Evolutionary conservation across 2,113 vertebrate genomes (phyloP), one percentile per base, ranked within the genome.

Genomic region (Thunnus maccoyii): DNA sequence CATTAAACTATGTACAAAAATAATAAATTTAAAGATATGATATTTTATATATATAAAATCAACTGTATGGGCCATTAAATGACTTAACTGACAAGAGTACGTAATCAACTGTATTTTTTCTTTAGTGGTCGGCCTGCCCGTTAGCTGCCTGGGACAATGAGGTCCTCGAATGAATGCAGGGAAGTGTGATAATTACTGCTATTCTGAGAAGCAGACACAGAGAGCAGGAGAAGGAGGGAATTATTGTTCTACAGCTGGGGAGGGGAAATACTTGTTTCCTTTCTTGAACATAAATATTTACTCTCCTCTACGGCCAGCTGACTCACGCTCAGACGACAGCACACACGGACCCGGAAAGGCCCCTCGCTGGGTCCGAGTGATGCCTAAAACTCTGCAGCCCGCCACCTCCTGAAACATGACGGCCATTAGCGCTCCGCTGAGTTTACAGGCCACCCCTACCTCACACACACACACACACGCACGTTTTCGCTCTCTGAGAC

Each of bases 101-200:
- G 50, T 83, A 64, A 54, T 25, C 63, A 47, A 56, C 46, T 60
- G 36, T 17, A 54, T 64, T 61, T 69, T 70, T 55, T 76, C 8
- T 55, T 60, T 25, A 58, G 22, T 0, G 13, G 58, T n/a, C 22
- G 55, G 65, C 69, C 72, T 75, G 67, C 58, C 41, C 30, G 71
- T 80, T 52, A 15, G 55, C 75, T 75, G 67, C 71, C 69, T 4
- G 1, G 69, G 87, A 95, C 92, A 94, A 84, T 85, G 87, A 92
- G 51, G 64, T 76, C 78, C 90, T 86, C 72, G 58, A 80, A 90
- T 95, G 95, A 95, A 96, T 96, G 87, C 92, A 93, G 95, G 93
- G 94, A 96, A 95, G 89, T 94, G 94, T 96, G 95, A 96, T 96
- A 96, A 96, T 96, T 95, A 93, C 88, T 91, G 92, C 94, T 95